phyloP scores from a whole-genome alignment of 2,113 vertebrate genomes.

The Cynopterus brachyotis region DNA sequence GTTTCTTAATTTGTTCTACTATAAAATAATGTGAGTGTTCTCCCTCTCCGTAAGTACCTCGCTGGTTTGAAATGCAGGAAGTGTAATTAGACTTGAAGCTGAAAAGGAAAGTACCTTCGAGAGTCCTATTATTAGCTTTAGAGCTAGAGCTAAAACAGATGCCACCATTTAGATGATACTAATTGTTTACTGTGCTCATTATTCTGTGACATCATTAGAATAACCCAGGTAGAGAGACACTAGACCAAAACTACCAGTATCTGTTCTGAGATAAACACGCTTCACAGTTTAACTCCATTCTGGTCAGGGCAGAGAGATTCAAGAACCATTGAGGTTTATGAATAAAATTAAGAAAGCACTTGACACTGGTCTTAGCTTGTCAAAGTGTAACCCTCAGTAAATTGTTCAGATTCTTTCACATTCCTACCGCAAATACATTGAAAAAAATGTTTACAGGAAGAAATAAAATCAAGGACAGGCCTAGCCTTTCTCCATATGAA shows the following conservation, averaged over 20 bases:
- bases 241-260: conserved; percentile 15
- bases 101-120: conserved; percentile 62
- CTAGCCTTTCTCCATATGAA: not conserved
- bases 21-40: conserved; percentile 66
- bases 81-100: conserved; percentile 69
- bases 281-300: not conserved
- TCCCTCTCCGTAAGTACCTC: conserved; percentile 58
- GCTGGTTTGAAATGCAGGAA: conserved; percentile 66
- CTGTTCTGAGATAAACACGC: not conserved
- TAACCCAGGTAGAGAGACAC: conserved; percentile 48
- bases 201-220: conserved; percentile 59
- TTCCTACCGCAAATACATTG: not conserved
- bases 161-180: conserved; percentile 43
- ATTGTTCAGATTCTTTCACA: not conserved
- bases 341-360: not conserved
- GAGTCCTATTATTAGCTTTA: conserved; percentile 60
- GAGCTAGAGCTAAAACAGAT: conserved; percentile 60
- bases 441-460: not conserved
- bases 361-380: not conserved
- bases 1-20: conserved; percentile 73
- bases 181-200: conserved; percentile 70
- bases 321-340: not conserved
- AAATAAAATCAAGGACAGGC: not conserved
- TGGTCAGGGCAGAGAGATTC: not conserved
- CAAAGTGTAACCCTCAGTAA: not conserved